These are phyloP conservation scores for Epicauta chinensis DNA, from an alignment of 1,140 invertebrate genomes.

Conservation along the genomic window DNA sequence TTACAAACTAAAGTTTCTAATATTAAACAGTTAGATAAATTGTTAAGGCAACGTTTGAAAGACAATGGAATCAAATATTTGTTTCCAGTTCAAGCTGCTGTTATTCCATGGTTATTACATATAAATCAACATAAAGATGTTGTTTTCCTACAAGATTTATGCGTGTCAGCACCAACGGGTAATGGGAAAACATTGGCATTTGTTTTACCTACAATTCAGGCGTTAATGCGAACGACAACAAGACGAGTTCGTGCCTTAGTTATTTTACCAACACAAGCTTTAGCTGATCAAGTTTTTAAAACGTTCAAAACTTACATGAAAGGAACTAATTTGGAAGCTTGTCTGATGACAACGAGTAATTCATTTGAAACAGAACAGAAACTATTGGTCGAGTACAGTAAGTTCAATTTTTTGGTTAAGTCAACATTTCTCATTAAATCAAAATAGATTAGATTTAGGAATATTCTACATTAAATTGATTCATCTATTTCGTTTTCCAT, in stretches of 20 bases:
- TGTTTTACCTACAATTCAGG: slow-evolving; percentile 87
- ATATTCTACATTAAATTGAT: slow-evolving; percentile 8
- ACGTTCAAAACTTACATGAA: slow-evolving; percentile 71
- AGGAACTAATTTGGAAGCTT: slow-evolving; percentile 66
- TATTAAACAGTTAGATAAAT: slow-evolving; percentile 53
- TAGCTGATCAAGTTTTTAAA: slow-evolving; percentile 83
- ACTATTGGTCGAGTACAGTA: slow-evolving; percentile 63
- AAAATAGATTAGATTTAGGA: too few species aligned
- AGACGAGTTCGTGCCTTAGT: slow-evolving; percentile 73
- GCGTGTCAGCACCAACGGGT: slow-evolving; percentile 94
- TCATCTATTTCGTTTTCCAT: slow-evolving; percentile 7
- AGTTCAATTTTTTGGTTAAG: slow-evolving; percentile 18
- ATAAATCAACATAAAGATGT: slow-evolving; percentile 51
- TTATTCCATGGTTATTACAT: slow-evolving; percentile 76
- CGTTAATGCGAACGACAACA: slow-evolving; percentile 46
- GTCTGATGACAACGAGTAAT: slow-evolving; percentile 64
- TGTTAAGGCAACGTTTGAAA: slow-evolving; percentile 58
- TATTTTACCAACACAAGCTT: slow-evolving; percentile 85
- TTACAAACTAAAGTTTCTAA: slow-evolving; percentile 53
- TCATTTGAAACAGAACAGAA: slow-evolving; percentile 70
- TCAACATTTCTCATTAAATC: too few species aligned
- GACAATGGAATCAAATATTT: slow-evolving; percentile 70
- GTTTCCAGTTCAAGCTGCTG: slow-evolving; percentile 81
- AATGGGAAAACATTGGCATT: slow-evolving; percentile 96
- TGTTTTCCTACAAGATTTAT: slow-evolving; percentile 79